phyloP scores from a whole-genome alignment of 2,797 vertebrate species.

The Naso thynnoides region DNA sequence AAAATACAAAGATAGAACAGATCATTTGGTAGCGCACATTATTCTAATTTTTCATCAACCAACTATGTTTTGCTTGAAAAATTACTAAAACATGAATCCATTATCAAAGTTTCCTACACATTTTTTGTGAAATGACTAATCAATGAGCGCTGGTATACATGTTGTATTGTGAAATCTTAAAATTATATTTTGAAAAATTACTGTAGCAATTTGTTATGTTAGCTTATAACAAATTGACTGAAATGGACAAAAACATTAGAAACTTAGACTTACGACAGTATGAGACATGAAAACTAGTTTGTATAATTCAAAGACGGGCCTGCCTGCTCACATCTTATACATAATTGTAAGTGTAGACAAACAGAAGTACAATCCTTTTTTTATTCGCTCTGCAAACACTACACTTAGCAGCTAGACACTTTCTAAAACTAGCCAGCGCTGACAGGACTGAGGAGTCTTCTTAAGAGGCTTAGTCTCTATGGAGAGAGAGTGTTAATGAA shows the following conservation, averaged over 20 bases:
- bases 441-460: constrained; percentile 77
- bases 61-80: neutral
- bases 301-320: constrained; percentile 7
- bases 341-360: constrained; percentile 34
- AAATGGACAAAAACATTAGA: neutral
- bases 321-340: constrained; percentile 1
- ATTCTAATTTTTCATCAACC: too few relatives aligned
- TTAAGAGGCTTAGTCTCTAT: constrained; percentile 84
- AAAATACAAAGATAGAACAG: too few relatives aligned
- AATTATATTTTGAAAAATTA: too few relatives aligned
- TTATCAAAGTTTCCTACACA: neutral
- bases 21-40: too few relatives aligned
- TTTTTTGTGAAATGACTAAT: neutral
- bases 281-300: neutral
- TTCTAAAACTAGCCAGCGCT: constrained; percentile 61
- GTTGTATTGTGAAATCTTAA: neutral
- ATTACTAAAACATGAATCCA: too few relatives aligned
- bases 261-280: neutral
- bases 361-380: constrained; percentile 44
- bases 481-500: constrained; percentile 86
- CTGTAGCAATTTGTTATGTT: too few relatives aligned
- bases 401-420: constrained; percentile 67
- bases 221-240: neutral
- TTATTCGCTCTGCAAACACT: constrained; percentile 58
- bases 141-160: too few relatives aligned